A percentile compares a stretch with the other conserved stretches of the same genome.
Conservation (phyloP, 2,113 vertebrate genomes). For the Grallaria varia region DNA sequence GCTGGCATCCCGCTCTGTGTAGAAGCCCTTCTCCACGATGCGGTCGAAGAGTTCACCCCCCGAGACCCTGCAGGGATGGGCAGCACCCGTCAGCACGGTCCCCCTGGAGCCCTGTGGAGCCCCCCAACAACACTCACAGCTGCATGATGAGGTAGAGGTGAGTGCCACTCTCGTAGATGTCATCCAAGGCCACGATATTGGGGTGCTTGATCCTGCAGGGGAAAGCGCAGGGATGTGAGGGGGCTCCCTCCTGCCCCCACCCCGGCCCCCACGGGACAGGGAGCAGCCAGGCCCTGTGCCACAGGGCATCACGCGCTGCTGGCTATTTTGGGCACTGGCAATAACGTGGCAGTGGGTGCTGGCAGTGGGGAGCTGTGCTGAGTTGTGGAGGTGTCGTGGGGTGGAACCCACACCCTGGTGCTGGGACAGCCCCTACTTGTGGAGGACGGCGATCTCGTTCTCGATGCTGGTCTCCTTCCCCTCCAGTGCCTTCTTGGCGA, state of each 20-base stretch:
- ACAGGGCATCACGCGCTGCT: fast-evolving
- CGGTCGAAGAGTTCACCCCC: conserved; percentile 96
- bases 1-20: conserved; percentile 96
- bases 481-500: conserved; percentile 93
- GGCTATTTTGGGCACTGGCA: conserved; percentile 14
- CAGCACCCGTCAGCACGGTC: fast-evolving
- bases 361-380: fast-evolving
- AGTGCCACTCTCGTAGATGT: conserved; percentile 93
- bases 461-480: conserved; percentile 98
- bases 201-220: conserved; percentile 90
- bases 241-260: not conserved
- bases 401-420: fast-evolving
- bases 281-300: not conserved
- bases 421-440: conserved; percentile 82
- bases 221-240: not conserved
- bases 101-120: fast-evolving
- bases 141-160: conserved; percentile 99
- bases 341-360: not conserved
- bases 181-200: conserved; percentile 97
- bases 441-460: conserved; percentile 94
- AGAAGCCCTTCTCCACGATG: conserved; percentile 98
- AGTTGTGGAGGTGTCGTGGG: not conserved
- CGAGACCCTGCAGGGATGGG: conserved; percentile 79
- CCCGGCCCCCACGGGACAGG: not conserved
- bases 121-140: conserved; percentile 81